phyloP scores from a whole-genome alignment of 2,113 vertebrate genomes.

The Anseranas semipalmata region DNA sequence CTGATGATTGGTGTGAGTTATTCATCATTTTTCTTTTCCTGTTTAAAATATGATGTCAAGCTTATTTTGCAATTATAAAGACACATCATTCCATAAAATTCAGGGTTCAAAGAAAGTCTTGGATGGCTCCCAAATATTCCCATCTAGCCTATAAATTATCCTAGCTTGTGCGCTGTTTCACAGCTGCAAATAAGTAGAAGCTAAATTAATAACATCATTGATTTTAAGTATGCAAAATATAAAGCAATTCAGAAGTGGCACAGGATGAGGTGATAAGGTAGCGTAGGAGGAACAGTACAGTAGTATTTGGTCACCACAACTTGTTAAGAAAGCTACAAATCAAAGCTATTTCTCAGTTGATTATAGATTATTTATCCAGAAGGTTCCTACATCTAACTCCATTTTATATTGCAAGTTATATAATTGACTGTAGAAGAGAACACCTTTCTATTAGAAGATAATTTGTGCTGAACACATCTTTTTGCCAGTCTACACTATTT shows the following conservation, averaged over 20 bases:
- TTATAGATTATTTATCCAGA: not conserved
- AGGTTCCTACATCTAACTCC: not conserved
- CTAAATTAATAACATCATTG: not conserved
- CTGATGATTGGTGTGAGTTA: not conserved
- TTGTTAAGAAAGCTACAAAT: not conserved
- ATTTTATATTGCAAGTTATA: not conserved
- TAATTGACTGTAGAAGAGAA: not conserved
- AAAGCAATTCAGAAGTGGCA: not conserved
- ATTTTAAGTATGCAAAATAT: not conserved
- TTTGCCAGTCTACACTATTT: not conserved
- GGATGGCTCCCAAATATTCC: not conserved
- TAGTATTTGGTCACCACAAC: not conserved
- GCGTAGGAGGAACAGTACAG: not conserved
- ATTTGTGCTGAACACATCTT: not conserved
- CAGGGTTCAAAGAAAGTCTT: not conserved
- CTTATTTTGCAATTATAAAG: not conserved
- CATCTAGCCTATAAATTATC: not conserved
- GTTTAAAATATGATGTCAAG: not conserved
- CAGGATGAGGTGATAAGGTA: not conserved
- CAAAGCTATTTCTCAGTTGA: not conserved
- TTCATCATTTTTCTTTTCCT: not conserved
- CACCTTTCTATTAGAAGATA: not conserved
- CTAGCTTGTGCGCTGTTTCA: not conserved
- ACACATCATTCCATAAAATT: not conserved
- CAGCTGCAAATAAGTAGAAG: not conserved